Evolutionary conservation across 1,140 invertebrate genomes (phyloP).

Genomic region (Meloidogyne hapla): DNA sequence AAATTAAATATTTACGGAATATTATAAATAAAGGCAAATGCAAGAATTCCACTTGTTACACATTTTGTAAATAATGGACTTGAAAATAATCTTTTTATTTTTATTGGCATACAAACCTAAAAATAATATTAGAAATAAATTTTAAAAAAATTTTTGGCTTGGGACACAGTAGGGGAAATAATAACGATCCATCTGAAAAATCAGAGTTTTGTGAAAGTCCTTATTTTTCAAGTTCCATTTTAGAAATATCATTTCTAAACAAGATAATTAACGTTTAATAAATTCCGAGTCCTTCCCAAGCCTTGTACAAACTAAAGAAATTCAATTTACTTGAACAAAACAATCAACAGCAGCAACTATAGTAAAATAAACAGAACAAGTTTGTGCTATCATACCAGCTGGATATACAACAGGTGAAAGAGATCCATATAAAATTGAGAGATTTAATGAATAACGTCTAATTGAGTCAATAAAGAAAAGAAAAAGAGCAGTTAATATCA

Average conservation of each 20-base stretch:
- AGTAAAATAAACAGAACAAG: conserved; percentile 64
- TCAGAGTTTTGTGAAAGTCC: too few species aligned
- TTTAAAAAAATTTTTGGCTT: too few species aligned
- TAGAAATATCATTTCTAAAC: too few species aligned
- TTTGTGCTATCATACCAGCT: conserved; percentile 61
- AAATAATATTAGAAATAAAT: background rate
- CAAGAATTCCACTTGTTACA: conserved; percentile 40
- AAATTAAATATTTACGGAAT: conserved; percentile 39
- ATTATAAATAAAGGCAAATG: conserved; percentile 60
- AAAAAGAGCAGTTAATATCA: conserved; percentile 54
- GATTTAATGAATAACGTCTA: conserved; percentile 53
- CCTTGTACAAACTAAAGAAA: background rate
- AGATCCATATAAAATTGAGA: conserved; percentile 50
- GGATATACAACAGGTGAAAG: conserved; percentile 60
- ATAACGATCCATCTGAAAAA: too few species aligned
- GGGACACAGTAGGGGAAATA: too few species aligned
- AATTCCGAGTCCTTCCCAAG: too few species aligned
- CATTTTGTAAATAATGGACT: conserved; percentile 31
- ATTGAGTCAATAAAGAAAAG: conserved; percentile 59
- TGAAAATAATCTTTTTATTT: conserved; percentile 32
- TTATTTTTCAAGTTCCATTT: too few species aligned
- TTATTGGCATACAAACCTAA: conserved; percentile 54
- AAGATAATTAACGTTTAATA: too few species aligned
- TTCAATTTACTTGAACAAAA: conserved; percentile 55
- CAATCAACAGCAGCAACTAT: conserved; percentile 59